phyloP scores from a whole-genome alignment of 2,888 invertebrate species.

The Willowsia nigromaculata region DNA sequence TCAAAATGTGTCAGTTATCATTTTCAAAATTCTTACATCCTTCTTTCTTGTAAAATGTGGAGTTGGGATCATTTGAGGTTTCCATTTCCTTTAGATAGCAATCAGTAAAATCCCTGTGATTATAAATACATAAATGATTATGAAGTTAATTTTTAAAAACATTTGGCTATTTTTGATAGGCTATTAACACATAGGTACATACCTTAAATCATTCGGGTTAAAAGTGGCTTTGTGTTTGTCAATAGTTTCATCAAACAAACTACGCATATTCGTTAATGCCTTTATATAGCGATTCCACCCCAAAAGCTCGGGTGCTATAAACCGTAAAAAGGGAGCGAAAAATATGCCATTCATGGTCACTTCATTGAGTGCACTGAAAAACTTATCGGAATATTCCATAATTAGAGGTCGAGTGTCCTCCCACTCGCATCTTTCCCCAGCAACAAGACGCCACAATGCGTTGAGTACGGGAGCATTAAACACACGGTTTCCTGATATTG shows the following conservation, averaged over 20 bases:
- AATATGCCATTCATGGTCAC: background rate
- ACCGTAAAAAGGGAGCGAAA: background rate
- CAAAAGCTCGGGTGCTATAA: background rate
- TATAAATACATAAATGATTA: background rate
- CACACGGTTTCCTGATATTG: background rate
- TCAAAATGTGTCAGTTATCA: background rate
- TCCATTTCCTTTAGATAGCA: slow-evolving; percentile 38
- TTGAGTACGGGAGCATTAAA: slow-evolving; percentile 42
- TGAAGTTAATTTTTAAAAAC: background rate
- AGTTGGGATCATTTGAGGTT: background rate
- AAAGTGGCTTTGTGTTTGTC: slow-evolving; percentile 32
- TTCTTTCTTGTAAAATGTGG: slow-evolving; percentile 31
- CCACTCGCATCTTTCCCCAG: slow-evolving; percentile 36
- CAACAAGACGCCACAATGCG: slow-evolving; percentile 46
- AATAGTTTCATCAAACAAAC: background rate
- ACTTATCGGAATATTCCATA: background rate
- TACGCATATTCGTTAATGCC: background rate
- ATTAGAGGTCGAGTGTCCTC: slow-evolving; percentile 20
- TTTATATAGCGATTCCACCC: background rate
- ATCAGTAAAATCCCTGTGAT: slow-evolving; percentile 55
- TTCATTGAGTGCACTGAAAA: background rate
- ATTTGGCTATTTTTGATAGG: background rate
- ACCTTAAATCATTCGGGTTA: slow-evolving; percentile 18
- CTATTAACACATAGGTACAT: background rate
- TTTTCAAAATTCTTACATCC: slow-evolving; percentile 24